Conservation (phyloP, 1,140 invertebrate species). For the Coboldia fuscipes region DNA sequence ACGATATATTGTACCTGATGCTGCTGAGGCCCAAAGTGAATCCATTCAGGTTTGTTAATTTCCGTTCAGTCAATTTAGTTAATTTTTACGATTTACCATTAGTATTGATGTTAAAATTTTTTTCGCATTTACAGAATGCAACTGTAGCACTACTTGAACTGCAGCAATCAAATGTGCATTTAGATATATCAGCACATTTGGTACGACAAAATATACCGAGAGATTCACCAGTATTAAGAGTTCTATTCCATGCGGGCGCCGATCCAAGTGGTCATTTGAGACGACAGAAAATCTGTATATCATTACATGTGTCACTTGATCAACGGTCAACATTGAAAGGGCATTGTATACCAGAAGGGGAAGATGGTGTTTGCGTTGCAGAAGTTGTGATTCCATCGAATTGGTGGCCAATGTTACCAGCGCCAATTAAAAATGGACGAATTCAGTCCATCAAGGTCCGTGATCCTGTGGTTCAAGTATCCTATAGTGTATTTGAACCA, state of each 20-base stretch:
- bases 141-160: constrained; percentile 27
- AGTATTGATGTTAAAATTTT: background rate
- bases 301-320: constrained; percentile 43
- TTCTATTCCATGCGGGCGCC: constrained; percentile 73
- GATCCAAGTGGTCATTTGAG: constrained; percentile 34
- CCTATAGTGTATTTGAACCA: constrained; percentile 66
- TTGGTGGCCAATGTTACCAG: constrained; percentile 64
- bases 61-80: too few species aligned
- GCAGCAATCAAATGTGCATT: constrained; percentile 44
- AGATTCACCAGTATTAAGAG: constrained; percentile 66
- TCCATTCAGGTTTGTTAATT: background rate
- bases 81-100: background rate
- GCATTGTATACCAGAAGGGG: constrained; percentile 67
- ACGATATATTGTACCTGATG: constrained; percentile 63
- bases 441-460: constrained; percentile 34
- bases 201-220: constrained; percentile 61
- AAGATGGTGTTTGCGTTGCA: constrained; percentile 74
- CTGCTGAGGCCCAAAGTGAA: constrained; percentile 28
- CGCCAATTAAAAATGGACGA: constrained; percentile 31
- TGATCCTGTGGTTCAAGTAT: constrained; percentile 48
- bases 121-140: constrained; percentile 10
- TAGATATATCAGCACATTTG: constrained; percentile 79
- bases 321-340: constrained; percentile 39
- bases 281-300: constrained; percentile 42
- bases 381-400: constrained; percentile 53